These are phyloP conservation scores for Drosophila parabipectinata DNA, from an alignment of 1,140 invertebrate species.

Conservation along the genomic window DNA sequence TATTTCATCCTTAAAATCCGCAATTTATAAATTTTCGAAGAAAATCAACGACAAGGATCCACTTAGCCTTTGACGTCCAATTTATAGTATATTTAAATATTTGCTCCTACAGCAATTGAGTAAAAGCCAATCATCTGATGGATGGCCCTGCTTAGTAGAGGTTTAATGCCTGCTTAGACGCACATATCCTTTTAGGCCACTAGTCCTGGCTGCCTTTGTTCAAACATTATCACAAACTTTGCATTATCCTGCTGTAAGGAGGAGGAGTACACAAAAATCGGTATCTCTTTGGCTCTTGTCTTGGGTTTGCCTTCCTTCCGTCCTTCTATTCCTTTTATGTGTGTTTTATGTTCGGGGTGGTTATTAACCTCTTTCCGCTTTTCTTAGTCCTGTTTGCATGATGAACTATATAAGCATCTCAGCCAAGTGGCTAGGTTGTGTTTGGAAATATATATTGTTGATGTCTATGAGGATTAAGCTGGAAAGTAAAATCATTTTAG, in stretches of 20 bases:
- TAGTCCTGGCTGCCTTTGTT: slow-evolving; percentile 30
- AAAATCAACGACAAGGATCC: neutral
- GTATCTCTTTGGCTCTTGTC: slow-evolving; percentile 3
- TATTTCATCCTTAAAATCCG: too few relatives aligned
- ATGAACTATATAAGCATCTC: slow-evolving; percentile 44
- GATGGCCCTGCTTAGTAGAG: slow-evolving; percentile 35
- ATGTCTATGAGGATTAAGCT: slow-evolving; percentile 9
- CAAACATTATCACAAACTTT: slow-evolving; percentile 50
- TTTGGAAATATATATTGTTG: slow-evolving; percentile 29
- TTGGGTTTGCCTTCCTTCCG: neutral
- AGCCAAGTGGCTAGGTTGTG: slow-evolving; percentile 47
- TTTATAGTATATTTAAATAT: slow-evolving; percentile 26
- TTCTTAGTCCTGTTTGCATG: slow-evolving; percentile 29
- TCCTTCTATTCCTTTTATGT: slow-evolving; percentile 6
- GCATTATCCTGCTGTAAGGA: slow-evolving; percentile 44
- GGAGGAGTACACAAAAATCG: slow-evolving; percentile 14
- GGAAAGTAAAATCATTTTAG: neutral
- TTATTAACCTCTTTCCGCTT: slow-evolving; percentile 64
- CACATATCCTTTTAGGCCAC: slow-evolving; percentile 32
- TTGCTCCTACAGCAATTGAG: slow-evolving; percentile 16
- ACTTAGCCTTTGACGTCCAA: neutral
- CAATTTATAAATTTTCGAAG: neutral
- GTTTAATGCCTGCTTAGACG: slow-evolving; percentile 44
- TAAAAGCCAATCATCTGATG: slow-evolving; percentile 44
- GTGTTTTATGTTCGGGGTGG: slow-evolving; percentile 24